These are phyloP conservation scores for Gila robusta DNA, from an alignment of 2,797 vertebrate species.

Conservation along the genomic window DNA sequence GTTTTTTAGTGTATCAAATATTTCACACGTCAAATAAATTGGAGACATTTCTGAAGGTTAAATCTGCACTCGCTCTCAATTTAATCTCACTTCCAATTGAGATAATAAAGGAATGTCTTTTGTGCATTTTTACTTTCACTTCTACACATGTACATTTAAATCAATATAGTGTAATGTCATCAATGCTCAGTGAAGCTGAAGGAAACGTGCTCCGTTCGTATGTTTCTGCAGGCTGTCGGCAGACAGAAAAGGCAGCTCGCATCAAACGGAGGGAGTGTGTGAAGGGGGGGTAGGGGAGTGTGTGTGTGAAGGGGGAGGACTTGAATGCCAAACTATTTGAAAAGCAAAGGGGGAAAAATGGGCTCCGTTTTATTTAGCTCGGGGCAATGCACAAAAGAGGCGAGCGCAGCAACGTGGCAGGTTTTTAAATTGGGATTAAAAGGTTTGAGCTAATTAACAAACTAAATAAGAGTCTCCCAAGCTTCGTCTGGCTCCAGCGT, in stretches of 20 bases:
- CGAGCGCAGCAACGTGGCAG: conserved; percentile 70
- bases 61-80: neutral
- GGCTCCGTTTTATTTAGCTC: conserved; percentile 76
- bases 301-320: conserved; percentile 50
- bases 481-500: conserved; percentile 62
- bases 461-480: conserved; percentile 79
- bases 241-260: conserved; percentile 68
- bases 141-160: neutral
- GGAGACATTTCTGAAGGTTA: neutral
- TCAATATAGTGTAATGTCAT: conserved; percentile 64
- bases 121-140: neutral
- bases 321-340: conserved; percentile 71
- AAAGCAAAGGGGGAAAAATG: conserved; percentile 67
- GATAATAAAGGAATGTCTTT: neutral
- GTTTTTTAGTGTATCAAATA: neutral
- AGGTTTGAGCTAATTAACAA: conserved; percentile 85
- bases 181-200: conserved; percentile 67
- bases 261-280: conserved; percentile 44
- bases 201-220: conserved; percentile 65
- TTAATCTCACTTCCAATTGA: neutral
- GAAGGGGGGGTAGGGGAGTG: neutral
- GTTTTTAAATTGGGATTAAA: conserved; percentile 86
- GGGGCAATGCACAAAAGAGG: conserved; percentile 75
- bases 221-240: conserved; percentile 69
- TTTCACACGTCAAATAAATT: neutral